Percentiles rank a stretch among this genome's conserved stretches.
These are phyloP conservation scores for Ailurus styani DNA, from an alignment of 2,113 vertebrate genomes.

Conservation along the genomic window DNA sequence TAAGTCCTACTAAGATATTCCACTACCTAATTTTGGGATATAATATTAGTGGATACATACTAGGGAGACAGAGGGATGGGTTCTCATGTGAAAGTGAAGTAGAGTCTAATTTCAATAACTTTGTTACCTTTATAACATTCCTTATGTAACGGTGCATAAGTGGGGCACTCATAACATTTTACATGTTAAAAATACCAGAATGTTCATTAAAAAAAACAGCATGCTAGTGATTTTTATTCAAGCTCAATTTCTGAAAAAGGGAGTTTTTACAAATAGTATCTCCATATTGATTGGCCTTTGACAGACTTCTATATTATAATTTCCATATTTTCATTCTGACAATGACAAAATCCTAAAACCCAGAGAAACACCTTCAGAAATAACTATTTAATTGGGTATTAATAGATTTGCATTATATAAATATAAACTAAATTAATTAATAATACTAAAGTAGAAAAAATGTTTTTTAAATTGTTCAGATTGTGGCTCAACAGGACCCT, in stretches of 20 bases:
- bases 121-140: background rate
- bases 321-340: background rate
- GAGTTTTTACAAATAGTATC: background rate
- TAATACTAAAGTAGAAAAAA: background rate
- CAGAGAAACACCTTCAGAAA: background rate
- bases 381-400: background rate
- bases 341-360: background rate
- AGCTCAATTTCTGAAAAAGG: background rate
- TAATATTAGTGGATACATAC: background rate
- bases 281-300: background rate
- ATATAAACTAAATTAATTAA: background rate
- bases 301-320: background rate
- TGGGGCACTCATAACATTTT: background rate
- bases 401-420: background rate
- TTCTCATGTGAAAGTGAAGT: background rate
- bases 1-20: background rate
- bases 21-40: background rate
- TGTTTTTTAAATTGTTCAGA: background rate
- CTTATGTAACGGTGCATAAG: background rate
- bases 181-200: background rate
- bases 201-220: background rate
- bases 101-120: background rate
- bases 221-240: background rate
- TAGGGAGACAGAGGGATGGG: rapidly evolving
- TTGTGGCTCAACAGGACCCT: background rate